Percentiles rank a stretch among this genome's conserved stretches.
phyloP scores from a whole-genome alignment of 2,888 invertebrate species.

The Digitonthophagus gazella region DNA sequence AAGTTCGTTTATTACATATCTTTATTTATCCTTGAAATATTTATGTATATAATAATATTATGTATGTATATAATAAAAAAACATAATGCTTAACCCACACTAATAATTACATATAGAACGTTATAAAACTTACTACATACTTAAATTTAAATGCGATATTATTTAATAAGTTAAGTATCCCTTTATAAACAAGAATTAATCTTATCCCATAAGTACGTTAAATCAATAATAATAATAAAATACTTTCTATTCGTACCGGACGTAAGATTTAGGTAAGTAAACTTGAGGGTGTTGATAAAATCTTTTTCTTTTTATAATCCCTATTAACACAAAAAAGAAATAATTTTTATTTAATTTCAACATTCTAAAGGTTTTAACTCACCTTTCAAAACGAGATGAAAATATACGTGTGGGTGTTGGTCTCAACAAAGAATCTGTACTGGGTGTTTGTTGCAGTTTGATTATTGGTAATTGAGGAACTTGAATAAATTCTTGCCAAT shows the following conservation, averaged over 20 bases:
- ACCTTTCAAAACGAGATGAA: constrained; percentile 29
- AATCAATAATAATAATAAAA: background rate
- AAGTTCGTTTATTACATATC: background rate
- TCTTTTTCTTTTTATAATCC: constrained; percentile 14
- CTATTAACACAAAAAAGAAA: background rate
- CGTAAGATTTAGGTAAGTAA: constrained; percentile 4
- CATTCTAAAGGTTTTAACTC: background rate
- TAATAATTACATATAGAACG: background rate
- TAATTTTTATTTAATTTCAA: background rate
- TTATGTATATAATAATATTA: background rate
- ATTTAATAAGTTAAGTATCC: background rate
- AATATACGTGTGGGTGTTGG: constrained; percentile 30
- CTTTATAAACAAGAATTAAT: background rate
- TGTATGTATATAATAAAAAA: background rate
- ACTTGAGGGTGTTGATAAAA: constrained; percentile 16
- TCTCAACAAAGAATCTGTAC: constrained; percentile 46
- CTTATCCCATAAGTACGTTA: constrained; percentile 18
- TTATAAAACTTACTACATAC: constrained; percentile 6
- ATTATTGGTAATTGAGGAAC: constrained; percentile 42
- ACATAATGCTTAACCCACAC: background rate
- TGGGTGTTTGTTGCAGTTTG: constrained; percentile 48
- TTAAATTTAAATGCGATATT: background rate
- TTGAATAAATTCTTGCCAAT: constrained; percentile 72
- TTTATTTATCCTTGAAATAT: background rate
- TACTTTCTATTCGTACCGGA: background rate